Evolutionary conservation across 92 coral and sea anemone species (phyloP).

Genomic region (Epizoanthus ramosus): DNA sequence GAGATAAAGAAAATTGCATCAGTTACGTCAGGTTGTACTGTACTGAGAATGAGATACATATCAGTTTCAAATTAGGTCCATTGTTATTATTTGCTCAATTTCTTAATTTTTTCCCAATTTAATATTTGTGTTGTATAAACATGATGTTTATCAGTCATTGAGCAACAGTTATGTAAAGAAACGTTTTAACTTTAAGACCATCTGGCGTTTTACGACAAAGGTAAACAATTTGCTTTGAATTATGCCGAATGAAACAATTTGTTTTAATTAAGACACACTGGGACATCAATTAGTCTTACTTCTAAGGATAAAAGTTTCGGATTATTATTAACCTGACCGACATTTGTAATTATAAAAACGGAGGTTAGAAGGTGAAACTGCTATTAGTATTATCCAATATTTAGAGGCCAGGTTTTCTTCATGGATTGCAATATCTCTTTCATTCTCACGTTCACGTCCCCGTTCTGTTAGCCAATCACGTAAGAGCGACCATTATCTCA

Average conservation of each 20-base stretch:
- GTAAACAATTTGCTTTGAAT: too few relatives aligned
- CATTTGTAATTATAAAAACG: neutral
- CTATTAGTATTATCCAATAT: neutral
- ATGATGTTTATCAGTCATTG: too few relatives aligned
- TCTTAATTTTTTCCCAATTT: too few relatives aligned
- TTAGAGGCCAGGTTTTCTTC: neutral
- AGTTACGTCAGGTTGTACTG: too few relatives aligned
- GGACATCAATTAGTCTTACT: neutral
- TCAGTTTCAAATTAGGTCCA: too few relatives aligned
- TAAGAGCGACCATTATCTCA: neutral
- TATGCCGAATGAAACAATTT: neutral
- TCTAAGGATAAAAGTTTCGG: neutral
- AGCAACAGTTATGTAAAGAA: too few relatives aligned
- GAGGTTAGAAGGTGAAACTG: neutral
- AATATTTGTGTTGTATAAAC: too few relatives aligned
- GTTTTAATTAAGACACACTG: conserved; percentile 13
- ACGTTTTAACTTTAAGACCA: too few relatives aligned
- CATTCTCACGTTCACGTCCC: neutral
- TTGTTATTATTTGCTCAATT: too few relatives aligned
- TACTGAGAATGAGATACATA: too few relatives aligned
- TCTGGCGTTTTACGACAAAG: too few relatives aligned
- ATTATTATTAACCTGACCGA: neutral
- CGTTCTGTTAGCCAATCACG: neutral
- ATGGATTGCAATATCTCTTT: neutral
- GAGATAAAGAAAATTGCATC: too few relatives aligned